Conservation (phyloP, 2,113 vertebrate genomes). For the Limanda limanda region DNA sequence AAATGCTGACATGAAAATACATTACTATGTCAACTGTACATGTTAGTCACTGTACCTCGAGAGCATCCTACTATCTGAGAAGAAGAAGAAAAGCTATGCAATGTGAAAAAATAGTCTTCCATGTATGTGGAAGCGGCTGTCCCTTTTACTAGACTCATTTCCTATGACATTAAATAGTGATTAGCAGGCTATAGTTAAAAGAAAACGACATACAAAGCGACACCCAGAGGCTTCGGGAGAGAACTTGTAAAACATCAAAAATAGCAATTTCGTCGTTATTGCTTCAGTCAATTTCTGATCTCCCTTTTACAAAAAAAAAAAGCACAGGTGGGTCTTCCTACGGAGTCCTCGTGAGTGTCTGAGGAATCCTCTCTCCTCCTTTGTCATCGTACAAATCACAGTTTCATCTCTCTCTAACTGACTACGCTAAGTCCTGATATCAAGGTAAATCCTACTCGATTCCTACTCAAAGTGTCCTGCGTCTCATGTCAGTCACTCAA, state of each 20-base stretch:
- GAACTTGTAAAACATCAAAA: constrained; percentile 70
- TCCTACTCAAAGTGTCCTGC: constrained; percentile 67
- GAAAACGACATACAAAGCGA: constrained; percentile 68
- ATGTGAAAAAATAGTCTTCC: constrained; percentile 79
- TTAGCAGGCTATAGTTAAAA: constrained; percentile 79
- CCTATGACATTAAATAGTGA: constrained; percentile 85
- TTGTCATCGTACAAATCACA: constrained; percentile 68
- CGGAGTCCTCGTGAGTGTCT: constrained; percentile 41
- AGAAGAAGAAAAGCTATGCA: constrained; percentile 64
- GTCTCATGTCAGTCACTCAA: constrained; percentile 54
- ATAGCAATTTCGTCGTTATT: constrained; percentile 77
- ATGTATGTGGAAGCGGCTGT: constrained; percentile 76
- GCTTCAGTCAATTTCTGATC: constrained; percentile 75
- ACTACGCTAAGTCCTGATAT: constrained; percentile 75
- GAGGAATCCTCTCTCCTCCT: constrained; percentile 48
- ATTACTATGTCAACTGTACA: constrained; percentile 80
- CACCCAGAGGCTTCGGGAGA: constrained; percentile 65
- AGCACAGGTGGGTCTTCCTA: constrained; percentile 59
- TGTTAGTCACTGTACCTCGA: constrained; percentile 80
- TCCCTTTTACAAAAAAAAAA: constrained; percentile 55
- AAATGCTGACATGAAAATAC: constrained; percentile 74
- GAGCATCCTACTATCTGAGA: constrained; percentile 71
- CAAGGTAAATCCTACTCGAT: constrained; percentile 63
- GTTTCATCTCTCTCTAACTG: constrained; percentile 69
- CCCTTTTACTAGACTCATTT: constrained; percentile 79